Conservation (phyloP, 2,113 vertebrate species). For the Sphaerodactylus townsendi region DNA sequence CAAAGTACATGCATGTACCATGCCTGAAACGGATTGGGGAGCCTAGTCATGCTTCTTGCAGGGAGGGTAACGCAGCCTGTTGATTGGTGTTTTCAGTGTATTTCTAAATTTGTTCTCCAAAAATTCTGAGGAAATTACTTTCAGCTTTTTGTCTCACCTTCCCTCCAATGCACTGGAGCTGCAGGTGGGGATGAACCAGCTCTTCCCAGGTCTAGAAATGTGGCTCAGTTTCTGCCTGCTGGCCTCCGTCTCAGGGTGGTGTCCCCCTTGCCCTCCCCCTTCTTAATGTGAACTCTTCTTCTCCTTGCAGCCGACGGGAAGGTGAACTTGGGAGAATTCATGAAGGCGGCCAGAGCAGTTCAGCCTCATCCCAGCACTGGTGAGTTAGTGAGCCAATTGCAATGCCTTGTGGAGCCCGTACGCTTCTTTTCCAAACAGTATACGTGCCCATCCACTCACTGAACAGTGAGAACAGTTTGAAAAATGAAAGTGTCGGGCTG, state of each 20-base stretch:
- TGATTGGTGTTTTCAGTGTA: not conserved
- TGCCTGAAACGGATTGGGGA: not conserved
- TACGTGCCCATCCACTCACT: no score
- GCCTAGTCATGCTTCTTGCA: not conserved
- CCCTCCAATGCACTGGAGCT: no score
- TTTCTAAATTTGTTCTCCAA: not conserved
- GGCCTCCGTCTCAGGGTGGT: no score
- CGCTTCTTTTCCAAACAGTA: no score
- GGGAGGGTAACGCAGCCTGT: not conserved
- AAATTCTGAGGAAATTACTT: not conserved
- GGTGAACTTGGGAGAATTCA: slow-evolving; percentile 23
- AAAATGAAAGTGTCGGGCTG: no score
- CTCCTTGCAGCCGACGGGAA: no score
- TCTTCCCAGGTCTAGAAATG: no score
- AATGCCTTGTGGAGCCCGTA: no score
- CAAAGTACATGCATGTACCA: not conserved
- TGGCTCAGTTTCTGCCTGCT: not conserved
- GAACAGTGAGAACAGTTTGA: no score
- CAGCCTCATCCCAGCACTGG: not conserved
- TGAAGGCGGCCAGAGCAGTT: slow-evolving; percentile 13
- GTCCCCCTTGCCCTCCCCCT: no score
- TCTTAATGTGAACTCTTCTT: no score
- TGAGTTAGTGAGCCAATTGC: slow-evolving; percentile 25
- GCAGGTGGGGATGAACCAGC: not conserved
- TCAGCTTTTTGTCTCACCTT: not conserved